phyloP scores from a whole-genome alignment of 2,888 invertebrate species.

The Sicus ferrugineus region DNA sequence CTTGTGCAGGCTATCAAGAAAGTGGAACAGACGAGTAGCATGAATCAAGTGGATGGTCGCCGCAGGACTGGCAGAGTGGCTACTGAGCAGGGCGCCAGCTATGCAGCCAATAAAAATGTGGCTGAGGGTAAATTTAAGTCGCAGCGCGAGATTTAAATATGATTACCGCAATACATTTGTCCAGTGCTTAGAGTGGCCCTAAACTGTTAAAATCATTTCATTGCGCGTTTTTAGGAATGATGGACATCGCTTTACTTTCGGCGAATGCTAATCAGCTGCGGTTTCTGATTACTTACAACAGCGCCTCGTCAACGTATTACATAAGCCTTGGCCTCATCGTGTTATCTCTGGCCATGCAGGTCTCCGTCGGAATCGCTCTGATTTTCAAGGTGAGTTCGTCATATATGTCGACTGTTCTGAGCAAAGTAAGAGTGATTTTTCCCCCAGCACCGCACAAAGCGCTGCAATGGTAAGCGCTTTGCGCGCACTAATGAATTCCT shows the following conservation, averaged over 20 bases:
- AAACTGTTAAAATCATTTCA: neutral
- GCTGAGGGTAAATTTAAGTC: conserved; percentile 61
- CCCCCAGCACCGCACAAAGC: conserved; percentile 55
- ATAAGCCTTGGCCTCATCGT: conserved; percentile 69
- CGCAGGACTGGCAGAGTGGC: conserved; percentile 31
- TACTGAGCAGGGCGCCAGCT: conserved; percentile 43
- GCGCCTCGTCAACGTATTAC: conserved; percentile 68
- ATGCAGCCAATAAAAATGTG: conserved; percentile 57
- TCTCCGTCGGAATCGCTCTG: conserved; percentile 70
- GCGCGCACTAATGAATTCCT: conserved; percentile 71
- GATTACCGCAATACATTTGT: no score
- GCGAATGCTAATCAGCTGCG: conserved; percentile 76
- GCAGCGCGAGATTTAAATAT: no score
- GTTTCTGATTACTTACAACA: conserved; percentile 71
- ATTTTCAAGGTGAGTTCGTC: conserved; percentile 68
- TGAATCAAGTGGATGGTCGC: conserved; percentile 26
- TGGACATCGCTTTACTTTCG: conserved; percentile 75
- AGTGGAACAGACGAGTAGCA: neutral
- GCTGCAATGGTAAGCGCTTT: conserved; percentile 59
- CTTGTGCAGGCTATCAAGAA: neutral
- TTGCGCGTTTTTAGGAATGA: conserved; percentile 66
- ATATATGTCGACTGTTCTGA: neutral
- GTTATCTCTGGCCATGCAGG: conserved; percentile 71
- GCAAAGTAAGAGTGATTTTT: neutral
- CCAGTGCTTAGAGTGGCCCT: no score